phyloP scores from a whole-genome alignment of 2,888 invertebrate species.

The Lacanobia wlatinum region DNA sequence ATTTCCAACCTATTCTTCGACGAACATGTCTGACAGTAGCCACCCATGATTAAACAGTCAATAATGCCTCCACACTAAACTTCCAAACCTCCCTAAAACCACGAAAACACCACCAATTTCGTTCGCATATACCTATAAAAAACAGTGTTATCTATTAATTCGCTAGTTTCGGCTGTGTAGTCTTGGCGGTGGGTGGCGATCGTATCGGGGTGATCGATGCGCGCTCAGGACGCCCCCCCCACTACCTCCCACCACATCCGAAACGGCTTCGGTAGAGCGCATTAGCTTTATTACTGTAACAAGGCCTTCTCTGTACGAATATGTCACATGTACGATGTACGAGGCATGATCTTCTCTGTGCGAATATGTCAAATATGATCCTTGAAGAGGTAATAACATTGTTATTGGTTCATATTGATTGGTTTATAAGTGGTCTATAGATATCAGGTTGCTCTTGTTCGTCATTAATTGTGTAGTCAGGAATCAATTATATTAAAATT shows the following conservation, averaged over 20 bases:
- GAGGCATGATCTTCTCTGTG: constrained; percentile 2
- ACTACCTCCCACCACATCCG: constrained; percentile 59
- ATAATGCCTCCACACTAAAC: not conserved
- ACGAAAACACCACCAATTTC: constrained; percentile 10
- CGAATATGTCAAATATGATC: constrained; percentile 52
- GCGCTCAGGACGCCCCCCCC: constrained; percentile 63
- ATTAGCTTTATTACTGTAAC: constrained; percentile 74
- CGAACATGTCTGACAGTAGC: no score
- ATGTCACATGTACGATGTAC: constrained; percentile 9
- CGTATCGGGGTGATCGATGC: constrained; percentile 75
- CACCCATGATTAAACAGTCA: not conserved
- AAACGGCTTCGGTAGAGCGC: constrained; percentile 70
- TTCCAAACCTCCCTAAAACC: not conserved
- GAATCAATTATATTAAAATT: not conserved
- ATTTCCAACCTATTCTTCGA: not conserved
- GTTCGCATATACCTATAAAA: constrained; percentile 48
- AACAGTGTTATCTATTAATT: constrained; percentile 67
- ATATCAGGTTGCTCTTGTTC: not conserved
- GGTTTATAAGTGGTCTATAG: not conserved
- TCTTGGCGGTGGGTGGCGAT: constrained; percentile 71
- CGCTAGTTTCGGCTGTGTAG: constrained; percentile 66
- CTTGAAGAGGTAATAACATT: constrained; percentile 37
- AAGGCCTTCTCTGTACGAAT: constrained; percentile 52
- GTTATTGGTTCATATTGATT: constrained; percentile 23
- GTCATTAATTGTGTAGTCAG: not conserved